Evolutionary conservation across 2,888 invertebrate species (phyloP).

Genomic region (Halictus quadricinctus): DNA sequence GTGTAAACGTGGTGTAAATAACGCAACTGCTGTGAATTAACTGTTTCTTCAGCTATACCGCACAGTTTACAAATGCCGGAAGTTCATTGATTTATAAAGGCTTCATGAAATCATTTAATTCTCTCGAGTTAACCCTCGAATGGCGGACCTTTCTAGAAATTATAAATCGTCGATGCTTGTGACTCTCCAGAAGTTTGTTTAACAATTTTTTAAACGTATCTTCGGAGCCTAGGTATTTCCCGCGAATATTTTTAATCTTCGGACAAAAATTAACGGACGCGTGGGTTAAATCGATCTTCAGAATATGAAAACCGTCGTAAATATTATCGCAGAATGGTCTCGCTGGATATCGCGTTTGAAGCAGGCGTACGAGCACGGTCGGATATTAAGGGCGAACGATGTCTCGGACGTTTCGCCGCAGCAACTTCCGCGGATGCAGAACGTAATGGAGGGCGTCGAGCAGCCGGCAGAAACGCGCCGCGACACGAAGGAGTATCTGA

Average conservation of each 20-base stretch:
- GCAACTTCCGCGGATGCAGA: slow-evolving; percentile 27
- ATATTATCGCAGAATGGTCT: slow-evolving; percentile 5
- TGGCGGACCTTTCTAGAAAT: no score
- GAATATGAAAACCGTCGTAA: slow-evolving; percentile 13
- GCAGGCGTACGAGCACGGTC: not conserved
- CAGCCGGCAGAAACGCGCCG: slow-evolving; percentile 34
- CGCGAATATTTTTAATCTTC: no score
- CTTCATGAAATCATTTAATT: not conserved
- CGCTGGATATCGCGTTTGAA: not conserved
- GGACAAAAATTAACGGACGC: not conserved
- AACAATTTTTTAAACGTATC: no score
- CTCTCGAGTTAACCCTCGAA: not conserved
- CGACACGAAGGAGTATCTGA: slow-evolving; percentile 33
- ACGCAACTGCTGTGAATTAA: not conserved
- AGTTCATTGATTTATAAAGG: not conserved
- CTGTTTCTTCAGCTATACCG: not conserved
- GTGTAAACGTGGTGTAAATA: not conserved
- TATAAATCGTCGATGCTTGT: no score
- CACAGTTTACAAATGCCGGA: not conserved
- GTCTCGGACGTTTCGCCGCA: slow-evolving; percentile 16
- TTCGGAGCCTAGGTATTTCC: no score
- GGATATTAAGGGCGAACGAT: slow-evolving; percentile 33
- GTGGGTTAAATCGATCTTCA: not conserved
- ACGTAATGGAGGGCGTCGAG: slow-evolving; percentile 42
- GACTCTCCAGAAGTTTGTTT: no score